These are phyloP conservation scores for Gymnorhina tibicen DNA, from an alignment of 2,113 vertebrate species.

Conservation along the genomic window DNA sequence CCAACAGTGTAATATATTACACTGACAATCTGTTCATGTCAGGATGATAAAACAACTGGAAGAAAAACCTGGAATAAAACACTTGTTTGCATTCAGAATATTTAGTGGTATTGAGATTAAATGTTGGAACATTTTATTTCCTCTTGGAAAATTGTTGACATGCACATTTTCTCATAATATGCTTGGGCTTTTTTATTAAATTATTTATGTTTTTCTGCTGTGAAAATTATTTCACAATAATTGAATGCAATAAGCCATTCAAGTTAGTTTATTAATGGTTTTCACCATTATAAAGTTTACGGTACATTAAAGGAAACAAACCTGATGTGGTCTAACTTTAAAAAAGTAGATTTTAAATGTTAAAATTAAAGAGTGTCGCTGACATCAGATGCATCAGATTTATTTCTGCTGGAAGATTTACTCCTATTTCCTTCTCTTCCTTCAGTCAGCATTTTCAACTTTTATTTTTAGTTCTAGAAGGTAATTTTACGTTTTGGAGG, in stretches of 20 bases:
- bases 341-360: background rate
- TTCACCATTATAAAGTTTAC: background rate
- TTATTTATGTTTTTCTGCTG: background rate
- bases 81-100: background rate
- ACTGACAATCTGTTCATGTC: background rate
- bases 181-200: background rate
- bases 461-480: background rate
- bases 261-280: background rate
- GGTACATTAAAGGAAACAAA: background rate
- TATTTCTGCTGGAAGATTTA: background rate
- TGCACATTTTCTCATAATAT: background rate
- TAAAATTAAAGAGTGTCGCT: background rate
- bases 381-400: background rate
- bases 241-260: background rate
- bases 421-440: background rate
- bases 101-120: background rate
- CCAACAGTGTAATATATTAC: accelerated
- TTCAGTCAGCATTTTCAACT: background rate
- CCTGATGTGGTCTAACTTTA: background rate
- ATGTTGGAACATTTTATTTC: background rate
- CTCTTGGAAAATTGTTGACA: background rate
- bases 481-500: background rate
- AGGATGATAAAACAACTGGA: background rate
- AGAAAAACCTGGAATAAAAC: background rate
- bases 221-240: background rate